phyloP scores from a whole-genome alignment of 2,797 vertebrate species.

The Premnoplex brunnescens region DNA sequence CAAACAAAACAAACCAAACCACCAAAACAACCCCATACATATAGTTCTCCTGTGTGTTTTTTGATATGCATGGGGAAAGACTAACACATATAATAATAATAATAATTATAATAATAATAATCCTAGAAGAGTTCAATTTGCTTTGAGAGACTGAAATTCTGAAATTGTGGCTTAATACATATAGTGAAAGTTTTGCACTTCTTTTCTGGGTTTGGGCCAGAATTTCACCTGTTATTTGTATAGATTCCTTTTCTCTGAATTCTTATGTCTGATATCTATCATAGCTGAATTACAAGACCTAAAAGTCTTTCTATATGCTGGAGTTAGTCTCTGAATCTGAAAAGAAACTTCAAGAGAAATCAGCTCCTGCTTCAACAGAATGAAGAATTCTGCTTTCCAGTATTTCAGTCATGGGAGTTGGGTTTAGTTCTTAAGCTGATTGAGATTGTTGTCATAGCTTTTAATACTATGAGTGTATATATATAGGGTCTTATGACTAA shows the following conservation, averaged over 20 bases:
- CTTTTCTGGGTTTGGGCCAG: neutral
- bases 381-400: neutral
- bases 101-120: neutral
- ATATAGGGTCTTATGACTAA: neutral
- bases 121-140: neutral
- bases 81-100: neutral
- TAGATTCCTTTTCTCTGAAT: neutral
- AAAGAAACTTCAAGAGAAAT: neutral
- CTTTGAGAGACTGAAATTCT: neutral
- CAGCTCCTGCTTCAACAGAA: neutral
- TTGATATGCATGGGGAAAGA: neutral
- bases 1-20: neutral
- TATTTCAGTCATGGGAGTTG: neutral
- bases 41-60: neutral
- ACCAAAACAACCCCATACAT: fast-evolving
- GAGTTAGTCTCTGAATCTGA: neutral
- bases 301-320: neutral
- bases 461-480: neutral
- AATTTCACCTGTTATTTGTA: neutral
- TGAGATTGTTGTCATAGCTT: neutral
- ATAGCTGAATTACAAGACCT: neutral
- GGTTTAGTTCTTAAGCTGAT: neutral
- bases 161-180: neutral
- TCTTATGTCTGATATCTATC: neutral
- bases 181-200: neutral